A percentile compares a stretch with the other conserved stretches of the same genome.
Conservation (phyloP, 2,113 vertebrate genomes). For the Notothenia rossii region DNA sequence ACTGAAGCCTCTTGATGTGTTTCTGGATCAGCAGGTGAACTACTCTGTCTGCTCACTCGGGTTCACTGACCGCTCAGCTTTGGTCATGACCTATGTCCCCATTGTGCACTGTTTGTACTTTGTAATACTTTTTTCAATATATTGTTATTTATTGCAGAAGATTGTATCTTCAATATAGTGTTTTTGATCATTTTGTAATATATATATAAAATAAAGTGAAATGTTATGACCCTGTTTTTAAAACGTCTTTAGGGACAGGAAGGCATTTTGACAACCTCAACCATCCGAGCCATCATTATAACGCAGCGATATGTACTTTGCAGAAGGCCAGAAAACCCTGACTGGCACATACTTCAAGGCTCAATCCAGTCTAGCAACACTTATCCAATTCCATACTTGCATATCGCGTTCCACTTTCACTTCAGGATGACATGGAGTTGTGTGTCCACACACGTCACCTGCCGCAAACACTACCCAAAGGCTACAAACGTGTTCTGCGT, state of each 20-base stretch:
- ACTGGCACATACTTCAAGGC: slow-evolving; percentile 57
- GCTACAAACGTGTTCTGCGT: slow-evolving; percentile 75
- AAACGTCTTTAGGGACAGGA: not conserved
- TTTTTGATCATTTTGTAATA: slow-evolving; percentile 16
- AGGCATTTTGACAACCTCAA: slow-evolving; percentile 1
- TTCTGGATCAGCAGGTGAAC: slow-evolving; percentile 57
- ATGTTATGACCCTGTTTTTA: slow-evolving; percentile 8
- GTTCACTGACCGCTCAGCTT: slow-evolving; percentile 23
- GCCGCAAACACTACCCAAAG: slow-evolving; percentile 78
- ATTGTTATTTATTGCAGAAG: slow-evolving; percentile 58
- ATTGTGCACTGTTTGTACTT: not conserved
- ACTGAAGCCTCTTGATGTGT: slow-evolving; percentile 32
- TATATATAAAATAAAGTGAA: slow-evolving; percentile 32
- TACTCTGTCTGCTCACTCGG: slow-evolving; percentile 45
- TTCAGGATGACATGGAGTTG: slow-evolving; percentile 28
- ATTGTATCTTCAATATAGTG: not conserved
- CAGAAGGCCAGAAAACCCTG: slow-evolving; percentile 44
- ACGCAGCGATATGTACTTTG: not conserved
- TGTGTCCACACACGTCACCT: slow-evolving; percentile 64
- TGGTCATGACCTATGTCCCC: slow-evolving; percentile 6
- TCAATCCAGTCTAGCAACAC: slow-evolving; percentile 39
- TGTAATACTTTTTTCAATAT: slow-evolving; percentile 12
- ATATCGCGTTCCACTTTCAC: slow-evolving; percentile 46
- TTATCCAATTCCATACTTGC: slow-evolving; percentile 62
- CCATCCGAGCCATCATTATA: not conserved